These are phyloP conservation scores for Eueides isabella DNA, from an alignment of 1,140 invertebrate species.

Conservation along the genomic window DNA sequence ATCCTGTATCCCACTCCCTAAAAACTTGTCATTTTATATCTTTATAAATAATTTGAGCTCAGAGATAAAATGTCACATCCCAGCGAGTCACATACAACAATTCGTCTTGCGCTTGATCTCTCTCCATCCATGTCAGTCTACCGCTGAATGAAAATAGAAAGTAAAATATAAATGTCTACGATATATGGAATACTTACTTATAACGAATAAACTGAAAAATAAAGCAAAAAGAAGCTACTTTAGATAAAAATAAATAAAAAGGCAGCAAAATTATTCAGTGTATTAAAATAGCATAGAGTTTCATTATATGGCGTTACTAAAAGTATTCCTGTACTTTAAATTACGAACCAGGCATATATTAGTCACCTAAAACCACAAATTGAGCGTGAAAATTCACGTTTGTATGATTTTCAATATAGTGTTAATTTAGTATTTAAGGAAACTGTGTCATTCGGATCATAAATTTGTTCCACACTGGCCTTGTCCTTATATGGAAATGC, in stretches of 20 bases:
- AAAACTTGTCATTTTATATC: not conserved
- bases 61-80: conserved; percentile 1
- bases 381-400: not conserved
- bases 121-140: not conserved
- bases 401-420: not conserved
- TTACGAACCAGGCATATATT: not conserved
- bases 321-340: too few species aligned
- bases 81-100: not conserved
- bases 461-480: not conserved
- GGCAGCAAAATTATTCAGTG: too few species aligned
- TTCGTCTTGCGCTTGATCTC: not conserved
- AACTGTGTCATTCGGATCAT: not conserved
- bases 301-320: too few species aligned
- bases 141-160: not conserved
- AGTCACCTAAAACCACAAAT: not conserved
- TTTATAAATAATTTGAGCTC: conserved; percentile 4
- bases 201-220: not conserved
- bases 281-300: too few species aligned
- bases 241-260: too few species aligned
- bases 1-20: not conserved
- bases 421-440: not conserved
- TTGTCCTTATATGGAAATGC: conserved; percentile 11
- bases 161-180: not conserved
- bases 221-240: too few species aligned
- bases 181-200: not conserved